Base-by-base conservation (phyloP, 1,140 invertebrate genomes). In the Drosophila bocki region DNA sequence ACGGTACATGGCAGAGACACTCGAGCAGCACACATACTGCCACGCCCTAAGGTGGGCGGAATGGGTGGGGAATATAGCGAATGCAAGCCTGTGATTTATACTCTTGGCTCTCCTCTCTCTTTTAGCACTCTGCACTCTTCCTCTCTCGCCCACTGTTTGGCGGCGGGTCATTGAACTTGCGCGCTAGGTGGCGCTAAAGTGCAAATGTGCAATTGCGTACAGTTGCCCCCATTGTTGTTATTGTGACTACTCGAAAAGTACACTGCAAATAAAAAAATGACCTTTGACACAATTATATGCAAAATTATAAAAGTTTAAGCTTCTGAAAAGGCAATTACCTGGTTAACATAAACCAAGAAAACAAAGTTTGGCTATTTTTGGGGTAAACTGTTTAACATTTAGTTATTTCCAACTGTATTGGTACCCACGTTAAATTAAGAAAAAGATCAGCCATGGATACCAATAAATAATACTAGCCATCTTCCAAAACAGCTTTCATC, bases 131-230 rank as follows among this genome's bases (percentile, higher is more conserved):
- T 42, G n/a, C 65, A 35, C 60, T 44, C 60, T 74, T 69, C 33
- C 51, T 54, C 53, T 56, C 51, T 54, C 33, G 41, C 39, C 67
- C 47, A 51, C 62, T 29, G 47, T 70, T 70, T 68, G 67, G 85
- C 80, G 67, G 85, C 77, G 65, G 84, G 84, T 88, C 84, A 90
- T 84, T 88, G 84, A 88, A 88, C 84, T 90, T 84, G 80, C 62
- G 39, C 68, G 69, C 77, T 88, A 83, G 84, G 74, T 88, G 85
- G 85, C 84, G 83, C 80, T 82, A 78, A 83, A 88, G 84, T 83
- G 83, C 77, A 86, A 83, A 78, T 76, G 76, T 86, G 80, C 83
- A 86, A 83, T 83, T 82, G 63, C 59, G 83, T 86, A 88, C 83
- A 88, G 83, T 86, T 87, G 58, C 65, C 56, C 76, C 56, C 60